Base-by-base conservation (phyloP, 2,888 invertebrate species). In the Drosophila neonasuta region DNA sequence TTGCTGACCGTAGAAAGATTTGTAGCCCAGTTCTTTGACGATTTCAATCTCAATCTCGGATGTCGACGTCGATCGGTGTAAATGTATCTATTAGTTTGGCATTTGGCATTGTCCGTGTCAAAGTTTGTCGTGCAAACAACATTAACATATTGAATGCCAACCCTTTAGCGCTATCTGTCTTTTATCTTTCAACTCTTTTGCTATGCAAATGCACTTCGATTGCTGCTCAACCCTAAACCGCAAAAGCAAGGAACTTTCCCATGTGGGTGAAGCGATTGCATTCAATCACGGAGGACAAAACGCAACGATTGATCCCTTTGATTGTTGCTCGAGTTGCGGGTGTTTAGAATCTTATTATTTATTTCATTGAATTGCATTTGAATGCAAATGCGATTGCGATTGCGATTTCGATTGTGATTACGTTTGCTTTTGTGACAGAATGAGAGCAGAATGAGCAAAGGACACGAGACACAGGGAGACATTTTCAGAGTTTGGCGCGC, bases 11-110 rank as follows among this genome's bases (percentile, higher is more conserved):
- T 74, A n/a, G 4, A n/a, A 69, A 63, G 60, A 73, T 64, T 65
- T 71, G 60, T 73, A 80, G 39, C 13, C 13, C 36, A 36, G 30
- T 32, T 9, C 30, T 9, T 32, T 10, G 32, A 8, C 10, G 8
- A 32, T 32, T 32, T 15, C 24, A 42, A 7, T 44, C 41, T 20
- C 63, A 63, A 70, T 70, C 70, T 41, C 29, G 20, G 20, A 6
- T 39, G 42, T 15, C 63, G 46, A 6, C 44, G 42, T 15, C 58
- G 70, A 70, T 70, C 70, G 50, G 41, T 55, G 64, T 69, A 55
- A 79, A 82, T 84, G 84, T 81, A 80, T 83, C 84, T 81, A 81
- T 81, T 81, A 81, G 84, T 74, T 78, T 79, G 60, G 60, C 77
- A 70, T 74, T 80, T 73, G 75, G 69, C 69, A 74, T 81, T 79